Conservation (phyloP, 2,888 invertebrate genomes). For the Perizoma flavofasciatum region DNA sequence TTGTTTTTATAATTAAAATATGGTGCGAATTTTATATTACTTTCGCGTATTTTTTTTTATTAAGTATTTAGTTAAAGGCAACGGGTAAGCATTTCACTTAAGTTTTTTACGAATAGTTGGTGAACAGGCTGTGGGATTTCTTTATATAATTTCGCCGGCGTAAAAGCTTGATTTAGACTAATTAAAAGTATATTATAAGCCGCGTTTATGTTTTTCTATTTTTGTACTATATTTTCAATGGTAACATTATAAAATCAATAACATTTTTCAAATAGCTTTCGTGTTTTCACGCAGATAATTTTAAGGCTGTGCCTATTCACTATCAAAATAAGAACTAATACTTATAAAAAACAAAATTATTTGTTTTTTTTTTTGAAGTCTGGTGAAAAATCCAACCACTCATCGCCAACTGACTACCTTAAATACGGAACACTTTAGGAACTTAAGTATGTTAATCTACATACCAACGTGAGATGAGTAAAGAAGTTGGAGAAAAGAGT, state of each 20-base stretch:
- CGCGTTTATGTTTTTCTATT: constrained; percentile 5
- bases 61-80: constrained; percentile 46
- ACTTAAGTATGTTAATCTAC: too few species aligned
- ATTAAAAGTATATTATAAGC: constrained; percentile 9
- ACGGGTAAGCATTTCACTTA: constrained; percentile 62
- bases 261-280: constrained; percentile 9
- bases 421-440: too few species aligned
- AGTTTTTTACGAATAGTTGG: constrained; percentile 41
- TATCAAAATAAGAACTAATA: too few species aligned
- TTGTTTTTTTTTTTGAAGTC: too few species aligned
- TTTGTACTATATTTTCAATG: background rate
- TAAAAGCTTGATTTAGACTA: constrained; percentile 17
- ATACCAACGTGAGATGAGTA: too few species aligned
- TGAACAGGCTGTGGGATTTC: constrained; percentile 51
- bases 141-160: constrained; percentile 36
- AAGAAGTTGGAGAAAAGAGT: too few species aligned
- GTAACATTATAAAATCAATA: background rate
- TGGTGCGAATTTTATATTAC: constrained; percentile 24
- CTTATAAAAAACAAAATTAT: too few species aligned
- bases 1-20: constrained; percentile 31
- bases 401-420: too few species aligned
- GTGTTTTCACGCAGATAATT: constrained; percentile 12
- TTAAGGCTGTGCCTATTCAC: background rate
- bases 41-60: constrained; percentile 7
- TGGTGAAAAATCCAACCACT: too few species aligned